Conservation (phyloP, 1,140 invertebrate species). For the Drosophila nasuta region DNA sequence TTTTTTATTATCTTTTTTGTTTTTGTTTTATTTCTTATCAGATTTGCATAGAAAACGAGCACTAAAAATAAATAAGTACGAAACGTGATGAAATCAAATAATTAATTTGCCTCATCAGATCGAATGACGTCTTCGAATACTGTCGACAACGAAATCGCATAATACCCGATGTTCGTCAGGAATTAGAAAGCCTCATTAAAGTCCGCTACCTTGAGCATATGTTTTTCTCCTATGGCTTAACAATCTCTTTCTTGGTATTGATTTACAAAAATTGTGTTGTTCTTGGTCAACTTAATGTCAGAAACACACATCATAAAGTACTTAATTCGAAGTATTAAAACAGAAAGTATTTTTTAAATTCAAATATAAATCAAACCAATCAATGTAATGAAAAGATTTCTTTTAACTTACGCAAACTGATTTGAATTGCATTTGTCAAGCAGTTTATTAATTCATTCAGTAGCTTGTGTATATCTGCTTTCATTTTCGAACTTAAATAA, state of each 20-base stretch:
- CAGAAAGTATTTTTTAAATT: too few relatives aligned
- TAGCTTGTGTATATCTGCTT: too few relatives aligned
- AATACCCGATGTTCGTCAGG: neutral
- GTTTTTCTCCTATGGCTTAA: neutral
- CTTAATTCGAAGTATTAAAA: too few relatives aligned
- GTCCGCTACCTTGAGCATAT: neutral
- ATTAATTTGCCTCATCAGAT: slow-evolving; percentile 28
- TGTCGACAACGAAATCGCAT: neutral
- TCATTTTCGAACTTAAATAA: too few relatives aligned
- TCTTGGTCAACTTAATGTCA: too few relatives aligned
- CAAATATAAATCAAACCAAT: too few relatives aligned
- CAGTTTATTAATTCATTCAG: too few relatives aligned
- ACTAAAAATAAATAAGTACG: slow-evolving; percentile 8
- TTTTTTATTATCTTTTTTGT: neutral
- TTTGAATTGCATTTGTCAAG: too few relatives aligned
- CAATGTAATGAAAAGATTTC: too few relatives aligned
- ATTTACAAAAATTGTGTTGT: neutral
- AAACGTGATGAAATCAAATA: slow-evolving; percentile 42
- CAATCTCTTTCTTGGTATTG: neutral
- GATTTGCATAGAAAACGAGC: slow-evolving; percentile 23
- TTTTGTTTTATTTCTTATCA: slow-evolving; percentile 9
- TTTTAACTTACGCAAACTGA: too few relatives aligned
- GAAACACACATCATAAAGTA: too few relatives aligned
- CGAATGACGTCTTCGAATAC: slow-evolving; percentile 14
- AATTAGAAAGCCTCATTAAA: slow-evolving; percentile 28